Base-by-base conservation (phyloP, 2,113 vertebrate species). In the Crocuta crocuta region DNA sequence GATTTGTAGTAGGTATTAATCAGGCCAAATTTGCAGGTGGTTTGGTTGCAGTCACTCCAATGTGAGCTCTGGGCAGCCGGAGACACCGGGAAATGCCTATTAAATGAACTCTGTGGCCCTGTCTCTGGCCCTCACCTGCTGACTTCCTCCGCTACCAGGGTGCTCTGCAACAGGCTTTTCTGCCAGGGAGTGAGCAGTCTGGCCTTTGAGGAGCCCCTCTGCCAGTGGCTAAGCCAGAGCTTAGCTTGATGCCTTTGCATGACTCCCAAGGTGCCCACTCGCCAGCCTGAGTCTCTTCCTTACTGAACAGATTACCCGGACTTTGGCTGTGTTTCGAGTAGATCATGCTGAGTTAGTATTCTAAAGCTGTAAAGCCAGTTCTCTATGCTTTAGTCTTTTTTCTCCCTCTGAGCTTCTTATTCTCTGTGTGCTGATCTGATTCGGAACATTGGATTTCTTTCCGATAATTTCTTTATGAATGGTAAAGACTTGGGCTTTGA, bases 281-380 rank as follows among this genome's bases (percentile, higher is more conserved):
- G 12, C 31, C 79, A 86, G 90, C 24, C 65, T 2, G 3, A 28
- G 66, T 73, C 96, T 97, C 80, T 65, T 85, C 92, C 76, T 92
- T 39, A 8, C 55, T 5, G 28, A 91, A 39, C 83, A 82, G 86
- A 96, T 90, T 95, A 68, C 90, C 76, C 58, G 19, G 74, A 61
- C 80, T 94, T 88, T 16, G 87, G 66, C 70, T 85, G 28, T 39
- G 63, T 84, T 63, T 68, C 2, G 39, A 63, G 39, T 28, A 81
- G 89, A 92, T 90, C 84, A 78, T 58, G 84, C 78, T 50, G 80
- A 94, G 89, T 95, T 97, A 66, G 91, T 74, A 82, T 94, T 88
- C 93, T 79, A 93, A 95, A 97, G 81, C 95, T 94, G 66, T 94
- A 92, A 97, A 96, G 87, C 65, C 83, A 73, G 65, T 95, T 93